A percentile compares a stretch with the other conserved stretches of the same genome.
Evolutionary conservation across 2,113 vertebrate genomes (phyloP).

Genomic region (Crotophaga sulcirostris): DNA sequence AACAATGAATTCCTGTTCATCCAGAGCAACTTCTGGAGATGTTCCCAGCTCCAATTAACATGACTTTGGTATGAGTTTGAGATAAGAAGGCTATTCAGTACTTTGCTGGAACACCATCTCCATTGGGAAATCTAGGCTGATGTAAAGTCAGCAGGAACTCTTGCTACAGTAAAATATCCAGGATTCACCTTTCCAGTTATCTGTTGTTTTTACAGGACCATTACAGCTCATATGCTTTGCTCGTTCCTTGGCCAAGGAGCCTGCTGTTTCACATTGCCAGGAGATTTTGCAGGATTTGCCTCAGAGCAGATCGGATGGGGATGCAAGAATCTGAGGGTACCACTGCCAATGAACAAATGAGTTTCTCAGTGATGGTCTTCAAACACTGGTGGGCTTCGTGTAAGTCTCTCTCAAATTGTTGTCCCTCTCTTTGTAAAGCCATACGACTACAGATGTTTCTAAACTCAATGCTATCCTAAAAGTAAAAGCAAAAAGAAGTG

Average conservation of each 20-base stretch:
- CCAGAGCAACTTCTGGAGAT: not conserved
- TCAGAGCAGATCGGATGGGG: conserved; percentile 5
- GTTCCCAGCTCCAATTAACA: not conserved
- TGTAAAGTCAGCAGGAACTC: conserved; percentile 12
- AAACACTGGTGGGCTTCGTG: conserved; percentile 54
- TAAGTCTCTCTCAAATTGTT: conserved; percentile 67
- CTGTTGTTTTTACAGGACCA: not conserved
- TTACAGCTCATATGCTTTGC: not conserved
- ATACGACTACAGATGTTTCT: conserved; percentile 68
- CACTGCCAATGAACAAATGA: conserved; percentile 51
- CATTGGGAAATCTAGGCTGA: not conserved
- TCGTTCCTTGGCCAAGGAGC: not conserved
- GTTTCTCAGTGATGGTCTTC: conserved; percentile 62
- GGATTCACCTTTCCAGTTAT: conserved; percentile 15
- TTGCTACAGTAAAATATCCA: not conserved
- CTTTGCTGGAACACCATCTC: not conserved
- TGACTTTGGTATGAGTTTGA: not conserved
- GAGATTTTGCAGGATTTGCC: conserved; percentile 67
- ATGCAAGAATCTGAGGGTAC: conserved; percentile 36
- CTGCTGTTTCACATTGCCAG: conserved; percentile 38
- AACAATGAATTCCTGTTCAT: not conserved
- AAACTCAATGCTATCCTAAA: conserved; percentile 69
- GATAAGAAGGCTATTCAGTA: not conserved
- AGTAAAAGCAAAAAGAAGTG: conserved; percentile 10
- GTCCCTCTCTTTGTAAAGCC: conserved; percentile 55